phyloP scores from a whole-genome alignment of 1,140 invertebrate species.

The Diorhabda sublineata region DNA sequence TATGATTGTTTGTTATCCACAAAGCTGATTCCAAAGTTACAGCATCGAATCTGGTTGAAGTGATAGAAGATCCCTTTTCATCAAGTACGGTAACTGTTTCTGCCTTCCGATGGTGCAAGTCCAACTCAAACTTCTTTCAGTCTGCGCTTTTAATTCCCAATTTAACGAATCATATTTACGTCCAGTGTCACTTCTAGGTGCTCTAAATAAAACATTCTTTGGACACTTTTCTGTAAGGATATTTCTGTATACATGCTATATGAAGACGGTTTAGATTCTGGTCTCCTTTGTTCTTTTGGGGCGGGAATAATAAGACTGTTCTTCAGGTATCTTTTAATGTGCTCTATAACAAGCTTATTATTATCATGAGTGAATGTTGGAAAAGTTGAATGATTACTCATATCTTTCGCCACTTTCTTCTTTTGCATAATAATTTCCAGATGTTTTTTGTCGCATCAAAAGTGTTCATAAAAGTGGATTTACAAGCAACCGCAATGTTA shows the following conservation, averaged over 20 bases:
- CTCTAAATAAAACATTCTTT: slow-evolving; percentile 16
- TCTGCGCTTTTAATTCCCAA: slow-evolving; percentile 18
- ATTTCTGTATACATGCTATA: slow-evolving; percentile 15
- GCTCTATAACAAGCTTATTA: slow-evolving; percentile 4
- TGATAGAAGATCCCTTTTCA: too few relatives aligned
- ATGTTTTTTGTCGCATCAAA: slow-evolving; percentile 13
- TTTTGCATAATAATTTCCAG: slow-evolving; percentile 13
- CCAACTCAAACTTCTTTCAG: slow-evolving; percentile 14
- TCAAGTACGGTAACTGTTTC: neutral
- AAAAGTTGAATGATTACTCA: slow-evolving; percentile 9
- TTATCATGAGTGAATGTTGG: slow-evolving; percentile 8
- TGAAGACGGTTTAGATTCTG: slow-evolving; percentile 18
- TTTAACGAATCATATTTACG: slow-evolving; percentile 11
- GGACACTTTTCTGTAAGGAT: slow-evolving; percentile 13
- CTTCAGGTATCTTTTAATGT: slow-evolving; percentile 15
- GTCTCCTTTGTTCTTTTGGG: slow-evolving; percentile 20
- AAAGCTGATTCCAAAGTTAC: too few relatives aligned
- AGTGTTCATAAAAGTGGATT: slow-evolving; percentile 18
- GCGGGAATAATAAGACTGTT: slow-evolving; percentile 15
- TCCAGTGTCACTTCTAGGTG: slow-evolving; percentile 17
- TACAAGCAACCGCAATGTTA: slow-evolving; percentile 15
- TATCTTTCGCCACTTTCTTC: slow-evolving; percentile 15
- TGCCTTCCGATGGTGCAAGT: slow-evolving; percentile 17
- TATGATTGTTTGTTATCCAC: too few relatives aligned
- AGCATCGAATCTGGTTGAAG: too few relatives aligned